Conservation (phyloP, 2,113 vertebrate genomes). For the Ardeotis arabs region DNA sequence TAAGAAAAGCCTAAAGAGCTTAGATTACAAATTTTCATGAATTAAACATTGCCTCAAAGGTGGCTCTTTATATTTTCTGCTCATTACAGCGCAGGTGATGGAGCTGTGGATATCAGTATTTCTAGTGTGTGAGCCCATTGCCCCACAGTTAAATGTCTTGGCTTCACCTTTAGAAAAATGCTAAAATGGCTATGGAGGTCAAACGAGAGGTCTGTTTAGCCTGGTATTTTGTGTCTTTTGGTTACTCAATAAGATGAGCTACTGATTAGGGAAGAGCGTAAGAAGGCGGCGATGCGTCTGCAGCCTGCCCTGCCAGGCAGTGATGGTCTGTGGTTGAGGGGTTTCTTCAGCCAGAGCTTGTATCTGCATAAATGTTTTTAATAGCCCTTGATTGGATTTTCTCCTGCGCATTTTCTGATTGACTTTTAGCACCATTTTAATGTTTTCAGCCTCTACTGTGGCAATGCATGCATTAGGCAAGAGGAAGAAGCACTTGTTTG, state of each 20-base stretch:
- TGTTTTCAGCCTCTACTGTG: not conserved
- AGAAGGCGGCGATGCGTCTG: accelerated
- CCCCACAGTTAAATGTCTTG: not conserved
- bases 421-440: not conserved
- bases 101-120: not conserved
- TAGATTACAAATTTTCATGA: not conserved
- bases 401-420: not conserved
- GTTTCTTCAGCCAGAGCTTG: not conserved
- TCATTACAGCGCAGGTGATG: not conserved
- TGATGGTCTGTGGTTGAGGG: not conserved
- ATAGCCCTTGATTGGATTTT: not conserved
- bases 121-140: not conserved
- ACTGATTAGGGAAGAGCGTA: accelerated
- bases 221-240: not conserved
- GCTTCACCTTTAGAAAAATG: not conserved
- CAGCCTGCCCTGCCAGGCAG: not conserved
- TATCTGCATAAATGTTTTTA: not conserved
- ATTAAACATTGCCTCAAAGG: not conserved
- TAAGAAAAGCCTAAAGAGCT: constrained; percentile 16
- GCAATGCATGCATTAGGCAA: accelerated
- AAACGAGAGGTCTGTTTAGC: not conserved
- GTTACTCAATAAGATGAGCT: not conserved
- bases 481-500: not conserved
- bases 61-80: not conserved
- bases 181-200: not conserved